Evolutionary conservation across 92 coral and sea anemone genomes (phyloP).

Genomic region (Siderastrea siderea): DNA sequence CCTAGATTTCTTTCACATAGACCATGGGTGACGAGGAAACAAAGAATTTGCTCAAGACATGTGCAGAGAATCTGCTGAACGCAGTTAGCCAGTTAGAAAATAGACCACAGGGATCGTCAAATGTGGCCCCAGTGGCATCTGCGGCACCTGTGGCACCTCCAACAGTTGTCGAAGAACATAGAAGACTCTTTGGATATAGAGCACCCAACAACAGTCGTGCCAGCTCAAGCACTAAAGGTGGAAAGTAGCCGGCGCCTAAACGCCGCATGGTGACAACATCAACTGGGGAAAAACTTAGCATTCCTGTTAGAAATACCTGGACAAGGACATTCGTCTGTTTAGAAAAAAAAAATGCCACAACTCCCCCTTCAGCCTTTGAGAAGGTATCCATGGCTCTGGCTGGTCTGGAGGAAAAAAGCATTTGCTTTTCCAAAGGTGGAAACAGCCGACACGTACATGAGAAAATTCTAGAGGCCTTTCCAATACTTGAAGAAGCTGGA

Average conservation of each 20-base stretch:
- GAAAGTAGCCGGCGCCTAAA: slow-evolving; percentile 38
- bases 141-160: neutral
- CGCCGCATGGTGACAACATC: slow-evolving; percentile 32
- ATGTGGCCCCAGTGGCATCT: slow-evolving; percentile 1
- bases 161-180: slow-evolving; percentile 57
- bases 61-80: slow-evolving; percentile 58
- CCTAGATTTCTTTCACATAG: slow-evolving; percentile 32
- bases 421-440: slow-evolving; percentile 41
- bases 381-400: slow-evolving; percentile 66
- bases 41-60: slow-evolving; percentile 46
- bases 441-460: slow-evolving; percentile 46
- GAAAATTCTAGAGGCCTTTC: too few species aligned
- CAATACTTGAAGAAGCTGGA: too few species aligned
- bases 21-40: slow-evolving; percentile 53
- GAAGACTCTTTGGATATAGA: slow-evolving; percentile 68
- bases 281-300: slow-evolving; percentile 20
- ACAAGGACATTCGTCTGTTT: slow-evolving; percentile 21
- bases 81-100: slow-evolving; percentile 64
- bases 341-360: slow-evolving; percentile 34
- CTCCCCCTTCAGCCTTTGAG: slow-evolving; percentile 54
- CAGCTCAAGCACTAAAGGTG: slow-evolving; percentile 15
- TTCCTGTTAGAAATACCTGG: slow-evolving; percentile 45
- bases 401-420: slow-evolving; percentile 47
- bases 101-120: slow-evolving; percentile 14
- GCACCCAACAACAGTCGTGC: slow-evolving; percentile 56